Evolutionary conservation across 2,113 vertebrate genomes (phyloP), one percentile per base, ranked within the genome.

Genomic region (Onychostoma macrolepis): DNA sequence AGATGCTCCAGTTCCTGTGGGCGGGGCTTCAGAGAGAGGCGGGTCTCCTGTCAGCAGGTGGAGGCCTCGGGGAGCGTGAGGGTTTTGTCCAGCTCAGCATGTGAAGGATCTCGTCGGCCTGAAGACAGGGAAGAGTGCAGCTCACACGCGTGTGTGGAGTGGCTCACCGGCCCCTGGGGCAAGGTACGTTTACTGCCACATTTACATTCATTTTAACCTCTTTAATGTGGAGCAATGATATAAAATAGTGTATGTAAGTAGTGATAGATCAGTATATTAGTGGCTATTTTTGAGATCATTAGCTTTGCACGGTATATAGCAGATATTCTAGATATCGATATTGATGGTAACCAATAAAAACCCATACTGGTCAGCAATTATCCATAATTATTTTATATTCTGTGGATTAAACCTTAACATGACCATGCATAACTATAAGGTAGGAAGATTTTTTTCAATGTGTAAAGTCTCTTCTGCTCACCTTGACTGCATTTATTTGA

Each of bases 1-100:
- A 92, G 92, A 76, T 99, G 97, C 88, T 97, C 97, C 1, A 92
- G 86, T 0, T 90, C 96, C 0, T 98, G 97, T 15, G 97, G 97
- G 0, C 26, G 58, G 0, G 97, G 97, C 4, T 93, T 95, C 90
- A 94, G 84, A n/a, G 93, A 91, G 0, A 93, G 96, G 0, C 94
- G 93, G 84, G 92, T 96, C 21, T 90, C 63, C 0, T 98, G 97
- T 74, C 94, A 94, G 56, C 96, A 93, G 86, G 63, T 86, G 0
- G 91, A 76, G 72, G 93, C 92, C 75, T 81, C 88, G 0, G 96
- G 96, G 1, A 89, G 36, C 0, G 24, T 80, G 5, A 88, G 88
- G 88, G 88, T 72, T 0, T 15, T 96, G 84, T 50, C 91, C 0
- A 88, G 88, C 0, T 77, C 17, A 0, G 89, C 90, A 0, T 99